Evolutionary conservation across 2,797 vertebrate species (phyloP).

Genomic region (Podargus strigoides): DNA sequence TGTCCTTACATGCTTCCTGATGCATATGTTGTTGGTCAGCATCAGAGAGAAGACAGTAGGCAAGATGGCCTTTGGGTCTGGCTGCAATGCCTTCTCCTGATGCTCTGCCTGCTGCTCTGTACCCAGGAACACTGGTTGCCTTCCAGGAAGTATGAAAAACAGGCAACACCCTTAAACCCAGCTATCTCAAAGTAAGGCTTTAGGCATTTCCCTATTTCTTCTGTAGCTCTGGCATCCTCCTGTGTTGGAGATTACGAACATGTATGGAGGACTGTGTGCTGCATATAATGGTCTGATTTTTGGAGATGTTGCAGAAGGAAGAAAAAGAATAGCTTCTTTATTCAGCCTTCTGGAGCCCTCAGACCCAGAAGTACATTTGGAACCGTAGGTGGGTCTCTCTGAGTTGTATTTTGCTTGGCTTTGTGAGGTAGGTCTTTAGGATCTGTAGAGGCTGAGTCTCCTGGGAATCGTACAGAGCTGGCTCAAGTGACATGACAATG

Average conservation of each 20-base stretch:
- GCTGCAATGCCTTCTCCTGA: too few relatives aligned
- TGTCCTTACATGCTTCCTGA: not conserved
- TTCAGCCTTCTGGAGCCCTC: not conserved
- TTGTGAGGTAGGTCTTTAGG: too few relatives aligned
- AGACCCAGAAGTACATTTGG: not conserved
- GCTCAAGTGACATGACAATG: not conserved
- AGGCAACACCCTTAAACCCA: not conserved
- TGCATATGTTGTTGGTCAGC: not conserved
- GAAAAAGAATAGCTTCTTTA: not conserved
- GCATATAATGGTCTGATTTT: not conserved
- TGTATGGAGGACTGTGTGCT: not conserved
- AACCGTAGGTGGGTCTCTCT: not conserved
- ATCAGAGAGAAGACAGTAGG: not conserved
- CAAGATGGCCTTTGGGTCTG: not conserved
- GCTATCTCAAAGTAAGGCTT: not conserved
- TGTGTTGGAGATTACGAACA: not conserved
- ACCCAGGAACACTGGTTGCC: not conserved
- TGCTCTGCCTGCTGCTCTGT: fast-evolving
- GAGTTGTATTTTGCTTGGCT: too few relatives aligned
- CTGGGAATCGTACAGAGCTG: not conserved
- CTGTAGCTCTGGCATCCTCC: not conserved
- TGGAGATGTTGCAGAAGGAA: not conserved
- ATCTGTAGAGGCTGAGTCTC: too few relatives aligned
- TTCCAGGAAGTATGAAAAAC: not conserved
- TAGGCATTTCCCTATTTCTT: not conserved